Conservation (phyloP, 2,888 invertebrate genomes). For the Eupithecia abbreviata region DNA sequence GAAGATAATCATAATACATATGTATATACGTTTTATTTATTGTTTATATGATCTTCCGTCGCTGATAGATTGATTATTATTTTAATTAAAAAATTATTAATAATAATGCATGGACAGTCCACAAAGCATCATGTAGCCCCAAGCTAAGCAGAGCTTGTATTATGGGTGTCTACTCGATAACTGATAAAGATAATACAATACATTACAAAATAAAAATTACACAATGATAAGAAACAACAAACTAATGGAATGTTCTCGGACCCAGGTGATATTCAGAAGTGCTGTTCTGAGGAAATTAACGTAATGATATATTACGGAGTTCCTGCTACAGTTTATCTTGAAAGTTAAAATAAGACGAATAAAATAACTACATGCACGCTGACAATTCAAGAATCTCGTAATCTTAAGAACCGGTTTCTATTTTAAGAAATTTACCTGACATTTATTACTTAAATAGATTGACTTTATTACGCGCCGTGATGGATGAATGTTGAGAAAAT, state of each 20-base stretch:
- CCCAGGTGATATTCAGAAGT: not conserved
- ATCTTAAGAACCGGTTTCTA: not conserved
- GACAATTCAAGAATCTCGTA: not conserved
- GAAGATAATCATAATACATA: too few relatives aligned
- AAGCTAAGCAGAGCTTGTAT: too few relatives aligned
- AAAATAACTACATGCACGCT: not conserved
- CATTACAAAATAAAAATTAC: too few relatives aligned
- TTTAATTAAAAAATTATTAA: too few relatives aligned
- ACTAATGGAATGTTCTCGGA: not conserved
- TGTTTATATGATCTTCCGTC: too few relatives aligned
- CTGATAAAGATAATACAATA: too few relatives aligned
- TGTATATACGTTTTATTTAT: too few relatives aligned
- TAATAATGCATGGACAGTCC: too few relatives aligned
- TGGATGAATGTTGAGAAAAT: conserved; percentile 3
- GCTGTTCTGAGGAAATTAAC: not conserved
- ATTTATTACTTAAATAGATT: conserved; percentile 1
- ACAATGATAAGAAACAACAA: not conserved
- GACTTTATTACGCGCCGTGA: not conserved
- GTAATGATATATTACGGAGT: not conserved
- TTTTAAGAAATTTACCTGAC: not conserved
- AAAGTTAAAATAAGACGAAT: not conserved
- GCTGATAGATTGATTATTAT: too few relatives aligned
- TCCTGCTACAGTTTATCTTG: not conserved
- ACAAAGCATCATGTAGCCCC: too few relatives aligned
- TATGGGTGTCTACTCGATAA: too few relatives aligned